Evolutionary conservation across 2,113 vertebrate genomes (phyloP).

Genomic region (Myiagra hebetior): DNA sequence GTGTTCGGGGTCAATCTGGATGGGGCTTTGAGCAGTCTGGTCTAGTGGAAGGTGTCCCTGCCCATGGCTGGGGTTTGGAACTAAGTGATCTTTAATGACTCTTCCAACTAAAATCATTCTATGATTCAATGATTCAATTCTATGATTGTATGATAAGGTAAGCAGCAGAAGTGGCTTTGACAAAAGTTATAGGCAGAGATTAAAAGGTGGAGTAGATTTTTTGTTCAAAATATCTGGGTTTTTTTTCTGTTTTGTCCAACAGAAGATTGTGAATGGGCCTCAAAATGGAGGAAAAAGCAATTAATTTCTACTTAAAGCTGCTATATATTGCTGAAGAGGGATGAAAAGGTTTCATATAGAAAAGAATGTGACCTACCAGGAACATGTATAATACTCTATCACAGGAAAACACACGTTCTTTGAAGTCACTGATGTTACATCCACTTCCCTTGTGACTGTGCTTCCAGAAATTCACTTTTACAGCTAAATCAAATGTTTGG

Average conservation of each 20-base stretch:
- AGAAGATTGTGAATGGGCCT: not conserved
- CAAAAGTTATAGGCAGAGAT: not conserved
- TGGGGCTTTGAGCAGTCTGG: not conserved
- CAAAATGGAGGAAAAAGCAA: not conserved
- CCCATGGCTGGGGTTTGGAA: not conserved
- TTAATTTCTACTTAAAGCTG: not conserved
- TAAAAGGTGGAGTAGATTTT: not conserved
- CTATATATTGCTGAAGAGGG: not conserved
- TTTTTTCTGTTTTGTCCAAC: not conserved
- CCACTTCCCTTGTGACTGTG: not conserved
- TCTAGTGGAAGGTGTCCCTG: not conserved
- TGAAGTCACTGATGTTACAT: not conserved
- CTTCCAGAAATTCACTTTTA: not conserved
- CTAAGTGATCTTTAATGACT: not conserved
- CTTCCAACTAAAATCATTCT: not conserved
- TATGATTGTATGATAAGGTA: not conserved
- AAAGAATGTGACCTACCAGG: not conserved
- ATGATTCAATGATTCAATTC: not conserved
- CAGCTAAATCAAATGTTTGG: not conserved
- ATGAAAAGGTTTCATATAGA: not conserved
- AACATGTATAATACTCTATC: not conserved
- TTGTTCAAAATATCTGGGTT: not conserved
- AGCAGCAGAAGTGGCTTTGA: not conserved
- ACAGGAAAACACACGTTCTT: fast-evolving
- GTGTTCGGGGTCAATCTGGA: not conserved